Percentiles rank a stretch among this genome's conserved stretches.
Conservation (phyloP, 2,888 invertebrate genomes). For the Zaprionus obscuricornis region DNA sequence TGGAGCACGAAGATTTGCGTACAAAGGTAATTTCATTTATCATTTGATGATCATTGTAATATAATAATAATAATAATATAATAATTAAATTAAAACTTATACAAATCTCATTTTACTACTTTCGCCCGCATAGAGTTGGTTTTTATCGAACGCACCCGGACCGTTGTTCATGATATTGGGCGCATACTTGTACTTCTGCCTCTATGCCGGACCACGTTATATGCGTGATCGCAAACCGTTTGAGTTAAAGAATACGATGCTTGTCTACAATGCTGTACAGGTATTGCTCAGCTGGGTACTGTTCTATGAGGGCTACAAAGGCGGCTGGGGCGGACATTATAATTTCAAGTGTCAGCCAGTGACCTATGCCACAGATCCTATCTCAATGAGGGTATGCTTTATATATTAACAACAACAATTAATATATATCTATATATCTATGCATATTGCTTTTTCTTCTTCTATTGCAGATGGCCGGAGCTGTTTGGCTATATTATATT, state of each 20-base stretch:
- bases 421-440: no score
- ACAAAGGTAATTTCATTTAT: constrained; percentile 70
- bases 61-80: neutral
- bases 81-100: neutral
- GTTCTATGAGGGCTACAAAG: constrained; percentile 87
- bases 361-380: constrained; percentile 86
- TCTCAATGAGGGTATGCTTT: constrained; percentile 85
- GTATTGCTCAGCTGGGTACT: constrained; percentile 92
- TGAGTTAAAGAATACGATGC: constrained; percentile 90
- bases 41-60: neutral
- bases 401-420: no score
- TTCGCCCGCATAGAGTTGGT: constrained; percentile 85
- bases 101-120: neutral
- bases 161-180: constrained; percentile 88
- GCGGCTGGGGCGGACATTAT: constrained; percentile 87
- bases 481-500: constrained; percentile 84
- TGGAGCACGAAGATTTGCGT: constrained; percentile 83
- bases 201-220: constrained; percentile 92
- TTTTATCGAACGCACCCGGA: constrained; percentile 88
- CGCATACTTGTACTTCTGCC: constrained; percentile 89
- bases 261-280: constrained; percentile 95
- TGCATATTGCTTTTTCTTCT: no score
- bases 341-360: constrained; percentile 89
- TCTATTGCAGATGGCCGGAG: constrained; percentile 82
- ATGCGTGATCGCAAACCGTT: constrained; percentile 95